phyloP scores from a whole-genome alignment of 2,797 vertebrate genomes.

The Mergus octosetaceus region DNA sequence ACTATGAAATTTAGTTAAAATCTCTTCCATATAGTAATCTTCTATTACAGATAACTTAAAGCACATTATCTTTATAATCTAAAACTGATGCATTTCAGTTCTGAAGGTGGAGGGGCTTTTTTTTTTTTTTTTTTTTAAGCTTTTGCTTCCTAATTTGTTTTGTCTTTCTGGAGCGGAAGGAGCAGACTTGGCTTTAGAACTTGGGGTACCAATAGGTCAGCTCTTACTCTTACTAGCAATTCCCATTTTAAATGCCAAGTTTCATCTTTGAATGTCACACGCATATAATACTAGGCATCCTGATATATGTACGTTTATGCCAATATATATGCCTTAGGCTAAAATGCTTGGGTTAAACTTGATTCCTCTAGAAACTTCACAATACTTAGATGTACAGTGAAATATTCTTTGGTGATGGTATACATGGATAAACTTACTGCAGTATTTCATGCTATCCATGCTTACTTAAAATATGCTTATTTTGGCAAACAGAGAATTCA shows the following conservation, averaged over 20 bases:
- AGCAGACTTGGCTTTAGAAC: neutral
- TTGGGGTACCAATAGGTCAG: neutral
- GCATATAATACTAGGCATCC: neutral
- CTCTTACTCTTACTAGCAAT: neutral
- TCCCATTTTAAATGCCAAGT: neutral
- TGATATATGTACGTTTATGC: neutral
- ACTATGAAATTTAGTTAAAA: neutral
- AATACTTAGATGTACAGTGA: neutral
- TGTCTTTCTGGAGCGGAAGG: neutral
- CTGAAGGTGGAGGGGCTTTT: neutral
- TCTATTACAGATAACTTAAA: neutral
- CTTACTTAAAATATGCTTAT: neutral
- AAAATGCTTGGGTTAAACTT: neutral
- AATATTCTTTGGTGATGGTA: neutral
- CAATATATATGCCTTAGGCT: neutral
- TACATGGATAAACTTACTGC: neutral
- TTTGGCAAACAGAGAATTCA: neutral
- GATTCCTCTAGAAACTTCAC: neutral
- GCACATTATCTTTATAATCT: neutral
- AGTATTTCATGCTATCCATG: too few relatives aligned
- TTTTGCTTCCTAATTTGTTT: neutral
- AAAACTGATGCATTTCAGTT: neutral
- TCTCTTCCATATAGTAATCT: neutral
- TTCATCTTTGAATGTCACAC: neutral
- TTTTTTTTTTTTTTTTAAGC: neutral